phyloP scores from a whole-genome alignment of 2,888 invertebrate genomes.

The Mantis religiosa region DNA sequence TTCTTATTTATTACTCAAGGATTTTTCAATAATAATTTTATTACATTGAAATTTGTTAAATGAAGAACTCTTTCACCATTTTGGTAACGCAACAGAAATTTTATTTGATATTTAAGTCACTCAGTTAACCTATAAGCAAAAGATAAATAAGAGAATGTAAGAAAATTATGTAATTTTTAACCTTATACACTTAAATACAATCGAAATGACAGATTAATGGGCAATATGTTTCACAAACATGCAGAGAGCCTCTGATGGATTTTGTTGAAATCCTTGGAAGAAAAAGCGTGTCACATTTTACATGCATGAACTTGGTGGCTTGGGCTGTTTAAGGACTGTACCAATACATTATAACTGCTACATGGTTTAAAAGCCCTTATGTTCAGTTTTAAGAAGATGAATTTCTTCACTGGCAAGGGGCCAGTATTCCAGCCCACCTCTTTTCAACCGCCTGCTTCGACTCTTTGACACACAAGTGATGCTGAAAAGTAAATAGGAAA shows the following conservation, averaged over 20 bases:
- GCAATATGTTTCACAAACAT: background rate
- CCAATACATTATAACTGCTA: constrained; percentile 24
- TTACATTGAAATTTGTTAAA: too few relatives aligned
- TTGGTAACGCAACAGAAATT: too few relatives aligned
- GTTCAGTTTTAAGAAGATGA: constrained; percentile 3
- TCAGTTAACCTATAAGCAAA: background rate
- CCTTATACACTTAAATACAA: background rate
- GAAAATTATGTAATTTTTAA: background rate
- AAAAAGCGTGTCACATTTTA: background rate
- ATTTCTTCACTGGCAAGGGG: background rate
- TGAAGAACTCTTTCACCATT: too few relatives aligned
- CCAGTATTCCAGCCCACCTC: background rate
- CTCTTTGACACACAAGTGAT: constrained; percentile 4
- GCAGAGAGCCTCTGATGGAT: background rate
- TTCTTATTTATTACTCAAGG: too few relatives aligned
- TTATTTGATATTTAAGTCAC: too few relatives aligned
- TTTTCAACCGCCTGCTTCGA: constrained; percentile 3
- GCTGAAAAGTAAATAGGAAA: constrained; percentile 30
- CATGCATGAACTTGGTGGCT: background rate
- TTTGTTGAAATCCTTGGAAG: background rate
- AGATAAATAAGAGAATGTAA: background rate
- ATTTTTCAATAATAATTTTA: too few relatives aligned
- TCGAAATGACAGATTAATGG: background rate
- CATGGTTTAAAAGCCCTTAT: constrained; percentile 14
- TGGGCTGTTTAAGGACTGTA: background rate